These are phyloP conservation scores for Aix galericulata DNA, from an alignment of 2,113 vertebrate species.

Conservation along the genomic window DNA sequence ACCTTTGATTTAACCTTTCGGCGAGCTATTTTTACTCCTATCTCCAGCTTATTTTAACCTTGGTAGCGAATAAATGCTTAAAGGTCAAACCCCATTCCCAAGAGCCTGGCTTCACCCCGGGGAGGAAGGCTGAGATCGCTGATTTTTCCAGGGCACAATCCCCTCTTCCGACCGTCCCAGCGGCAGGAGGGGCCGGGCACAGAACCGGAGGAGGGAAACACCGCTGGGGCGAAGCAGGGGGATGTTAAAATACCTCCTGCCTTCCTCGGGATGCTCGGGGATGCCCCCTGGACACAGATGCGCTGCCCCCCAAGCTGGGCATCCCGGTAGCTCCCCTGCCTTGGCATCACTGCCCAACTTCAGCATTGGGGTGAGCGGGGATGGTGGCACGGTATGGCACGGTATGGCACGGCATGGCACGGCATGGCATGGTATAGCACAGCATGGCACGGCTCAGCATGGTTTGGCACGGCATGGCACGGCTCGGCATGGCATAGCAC, in stretches of 20 bases:
- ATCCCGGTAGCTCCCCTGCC: neutral
- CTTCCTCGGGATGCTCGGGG: neutral
- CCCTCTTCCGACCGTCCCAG: neutral
- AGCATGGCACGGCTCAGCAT: too few relatives aligned
- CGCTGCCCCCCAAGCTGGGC: neutral
- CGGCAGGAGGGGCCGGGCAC: neutral
- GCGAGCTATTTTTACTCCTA: conserved; percentile 53
- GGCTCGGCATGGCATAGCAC: too few relatives aligned
- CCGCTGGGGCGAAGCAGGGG: neutral
- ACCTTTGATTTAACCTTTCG: conserved; percentile 69
- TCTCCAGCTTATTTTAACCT: conserved; percentile 67
- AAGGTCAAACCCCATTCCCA: conserved; percentile 59
- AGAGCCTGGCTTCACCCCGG: neutral
- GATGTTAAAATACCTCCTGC: neutral
- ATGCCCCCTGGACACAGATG: fast-evolving
- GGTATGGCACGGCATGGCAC: too few relatives aligned
- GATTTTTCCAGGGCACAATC: neutral
- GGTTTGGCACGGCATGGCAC: too few relatives aligned
- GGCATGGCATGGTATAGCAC: too few relatives aligned
- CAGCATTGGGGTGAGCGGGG: neutral
- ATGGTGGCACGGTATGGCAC: neutral
- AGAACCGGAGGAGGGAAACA: neutral
- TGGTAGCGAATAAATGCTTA: conserved; percentile 58
- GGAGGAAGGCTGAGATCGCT: neutral
- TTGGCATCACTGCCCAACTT: neutral